Evolutionary conservation across 2,888 invertebrate species (phyloP).

Genomic region (Tipula confusa): DNA sequence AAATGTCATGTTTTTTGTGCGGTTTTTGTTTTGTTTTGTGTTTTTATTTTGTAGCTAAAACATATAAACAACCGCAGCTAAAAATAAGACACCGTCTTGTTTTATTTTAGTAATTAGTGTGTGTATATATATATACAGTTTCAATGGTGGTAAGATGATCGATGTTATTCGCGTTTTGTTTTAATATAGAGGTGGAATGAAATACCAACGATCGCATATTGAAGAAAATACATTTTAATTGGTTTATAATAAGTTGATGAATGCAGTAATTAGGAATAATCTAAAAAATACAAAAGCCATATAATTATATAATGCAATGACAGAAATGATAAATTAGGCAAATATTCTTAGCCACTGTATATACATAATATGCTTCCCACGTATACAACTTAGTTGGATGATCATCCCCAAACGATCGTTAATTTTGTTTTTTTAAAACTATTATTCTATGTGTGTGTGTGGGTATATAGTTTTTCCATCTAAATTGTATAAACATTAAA

Average conservation of each 20-base stretch:
- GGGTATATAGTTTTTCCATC: neutral
- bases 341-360: neutral
- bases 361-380: neutral
- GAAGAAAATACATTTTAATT: neutral
- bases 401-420: neutral
- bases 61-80: neutral
- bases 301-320: neutral
- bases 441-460: neutral
- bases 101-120: too few species aligned
- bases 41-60: neutral
- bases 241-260: neutral
- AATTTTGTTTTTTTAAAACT: neutral
- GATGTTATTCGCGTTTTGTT: neutral
- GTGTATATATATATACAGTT: neutral
- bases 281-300: neutral
- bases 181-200: neutral
- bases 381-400: neutral
- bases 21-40: neutral
- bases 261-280: neutral
- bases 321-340: neutral
- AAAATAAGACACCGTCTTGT: neutral
- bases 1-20: neutral
- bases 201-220: neutral
- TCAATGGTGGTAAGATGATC: neutral
- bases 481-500: neutral